phyloP scores from a whole-genome alignment of 2,113 vertebrate species.

The Perca schrenkii region DNA sequence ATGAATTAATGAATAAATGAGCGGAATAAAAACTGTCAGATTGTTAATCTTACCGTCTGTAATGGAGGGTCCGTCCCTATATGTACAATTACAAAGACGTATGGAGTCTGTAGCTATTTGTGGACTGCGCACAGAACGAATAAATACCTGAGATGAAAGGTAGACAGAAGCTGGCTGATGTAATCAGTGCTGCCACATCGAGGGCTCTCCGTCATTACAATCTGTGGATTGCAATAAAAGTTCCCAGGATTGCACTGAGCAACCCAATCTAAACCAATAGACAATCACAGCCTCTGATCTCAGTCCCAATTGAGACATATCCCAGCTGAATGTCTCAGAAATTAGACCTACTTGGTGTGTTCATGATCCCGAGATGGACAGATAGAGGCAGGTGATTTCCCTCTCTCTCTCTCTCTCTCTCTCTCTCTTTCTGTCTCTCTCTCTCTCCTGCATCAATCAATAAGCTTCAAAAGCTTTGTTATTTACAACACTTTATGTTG shows the following conservation, averaged over 20 bases:
- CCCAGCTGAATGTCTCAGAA: constrained; percentile 70
- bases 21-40: constrained; percentile 51
- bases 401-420: background rate
- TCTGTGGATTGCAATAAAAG: constrained; percentile 80
- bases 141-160: constrained; percentile 83
- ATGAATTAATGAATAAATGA: constrained; percentile 48
- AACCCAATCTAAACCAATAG: constrained; percentile 74
- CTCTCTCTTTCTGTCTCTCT: no score
- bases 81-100: constrained; percentile 77
- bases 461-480: constrained; percentile 40
- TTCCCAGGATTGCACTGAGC: constrained; percentile 73
- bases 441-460: constrained; percentile 22
- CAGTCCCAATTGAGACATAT: constrained; percentile 76
- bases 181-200: constrained; percentile 74
- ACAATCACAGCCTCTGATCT: constrained; percentile 79
- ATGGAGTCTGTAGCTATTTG: constrained; percentile 78
- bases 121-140: constrained; percentile 75
- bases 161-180: constrained; percentile 78
- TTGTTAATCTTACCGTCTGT: constrained; percentile 60
- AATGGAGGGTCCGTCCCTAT: constrained; percentile 47
- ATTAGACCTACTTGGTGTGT: constrained; percentile 68
- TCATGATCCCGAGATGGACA: constrained; percentile 66
- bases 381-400: constrained; percentile 57
- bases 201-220: constrained; percentile 83
- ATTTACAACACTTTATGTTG: constrained; percentile 31